Percentiles rank a stretch among this genome's conserved stretches.
phyloP scores from a whole-genome alignment of 2,113 vertebrate genomes.

The Microcebus griseorufus region DNA sequence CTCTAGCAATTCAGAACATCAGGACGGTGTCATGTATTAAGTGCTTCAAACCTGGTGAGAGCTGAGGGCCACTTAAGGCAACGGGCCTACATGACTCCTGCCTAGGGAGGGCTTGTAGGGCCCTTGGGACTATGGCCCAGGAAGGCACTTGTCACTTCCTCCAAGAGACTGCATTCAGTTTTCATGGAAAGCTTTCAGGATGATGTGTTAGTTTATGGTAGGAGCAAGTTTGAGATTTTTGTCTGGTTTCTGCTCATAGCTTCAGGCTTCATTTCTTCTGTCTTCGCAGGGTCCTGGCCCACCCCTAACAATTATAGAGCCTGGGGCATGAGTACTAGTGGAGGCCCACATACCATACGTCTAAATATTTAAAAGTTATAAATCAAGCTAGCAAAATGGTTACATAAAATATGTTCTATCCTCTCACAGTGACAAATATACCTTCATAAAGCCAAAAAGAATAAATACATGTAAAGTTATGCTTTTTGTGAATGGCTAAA shows the following conservation, averaged over 20 bases:
- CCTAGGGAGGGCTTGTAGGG: neutral
- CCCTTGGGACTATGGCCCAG: neutral
- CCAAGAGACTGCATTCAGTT: neutral
- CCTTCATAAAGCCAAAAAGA: constrained; percentile 15
- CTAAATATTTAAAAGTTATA: constrained; percentile 39
- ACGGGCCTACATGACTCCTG: neutral
- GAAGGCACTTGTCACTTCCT: neutral
- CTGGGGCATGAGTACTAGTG: neutral
- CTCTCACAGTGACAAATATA: constrained; percentile 13
- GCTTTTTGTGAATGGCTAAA: neutral
- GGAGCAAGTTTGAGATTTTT: neutral
- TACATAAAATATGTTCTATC: constrained; percentile 18
- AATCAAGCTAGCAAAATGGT: constrained; percentile 22
- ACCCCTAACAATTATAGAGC: neutral
- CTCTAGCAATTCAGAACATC: neutral
- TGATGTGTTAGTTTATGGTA: neutral
- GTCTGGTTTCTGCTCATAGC: neutral
- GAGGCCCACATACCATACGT: neutral
- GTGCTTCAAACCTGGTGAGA: neutral
- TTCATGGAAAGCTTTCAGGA: neutral
- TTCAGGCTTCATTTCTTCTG: neutral
- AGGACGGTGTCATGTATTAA: neutral
- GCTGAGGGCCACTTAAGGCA: neutral
- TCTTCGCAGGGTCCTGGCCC: neutral
- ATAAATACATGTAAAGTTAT: constrained; percentile 34